Evolutionary conservation across 2,797 vertebrate species (phyloP).

Genomic region (Argentina silus): DNA sequence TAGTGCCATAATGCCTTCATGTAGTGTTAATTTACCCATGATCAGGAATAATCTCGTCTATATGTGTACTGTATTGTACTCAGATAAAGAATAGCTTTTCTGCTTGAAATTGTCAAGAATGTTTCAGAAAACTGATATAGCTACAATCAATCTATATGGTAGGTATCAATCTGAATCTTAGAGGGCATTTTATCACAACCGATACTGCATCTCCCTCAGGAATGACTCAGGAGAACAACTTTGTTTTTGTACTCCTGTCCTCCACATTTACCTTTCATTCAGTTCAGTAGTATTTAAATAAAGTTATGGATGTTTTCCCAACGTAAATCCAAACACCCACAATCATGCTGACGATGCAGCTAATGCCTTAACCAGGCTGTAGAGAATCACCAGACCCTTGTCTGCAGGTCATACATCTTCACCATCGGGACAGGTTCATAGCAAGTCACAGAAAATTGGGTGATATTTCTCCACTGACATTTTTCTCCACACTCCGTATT

Average conservation of each 20-base stretch:
- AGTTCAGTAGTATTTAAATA: background rate
- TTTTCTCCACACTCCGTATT: conserved; percentile 32
- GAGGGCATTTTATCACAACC: too few species aligned
- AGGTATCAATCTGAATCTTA: too few species aligned
- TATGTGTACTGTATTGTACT: too few species aligned
- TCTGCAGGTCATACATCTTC: conserved; percentile 4
- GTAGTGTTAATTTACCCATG: too few species aligned
- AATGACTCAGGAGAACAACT: background rate
- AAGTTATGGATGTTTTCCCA: background rate
- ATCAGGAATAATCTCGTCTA: too few species aligned
- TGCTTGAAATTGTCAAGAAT: background rate
- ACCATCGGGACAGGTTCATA: conserved; percentile 30
- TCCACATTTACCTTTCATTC: background rate
- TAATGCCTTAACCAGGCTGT: background rate
- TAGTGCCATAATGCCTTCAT: too few species aligned
- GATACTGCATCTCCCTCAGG: background rate
- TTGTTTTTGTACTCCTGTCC: background rate
- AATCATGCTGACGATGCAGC: background rate
- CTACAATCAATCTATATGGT: too few species aligned
- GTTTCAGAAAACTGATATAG: background rate
- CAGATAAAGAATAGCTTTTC: background rate
- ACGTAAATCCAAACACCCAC: background rate
- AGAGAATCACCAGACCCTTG: background rate
- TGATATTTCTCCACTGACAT: conserved; percentile 64
- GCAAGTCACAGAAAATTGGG: conserved; percentile 40